A percentile compares a stretch with the other conserved stretches of the same genome.
Conservation (phyloP, 2,888 invertebrate species). For the Sialis lutaria region DNA sequence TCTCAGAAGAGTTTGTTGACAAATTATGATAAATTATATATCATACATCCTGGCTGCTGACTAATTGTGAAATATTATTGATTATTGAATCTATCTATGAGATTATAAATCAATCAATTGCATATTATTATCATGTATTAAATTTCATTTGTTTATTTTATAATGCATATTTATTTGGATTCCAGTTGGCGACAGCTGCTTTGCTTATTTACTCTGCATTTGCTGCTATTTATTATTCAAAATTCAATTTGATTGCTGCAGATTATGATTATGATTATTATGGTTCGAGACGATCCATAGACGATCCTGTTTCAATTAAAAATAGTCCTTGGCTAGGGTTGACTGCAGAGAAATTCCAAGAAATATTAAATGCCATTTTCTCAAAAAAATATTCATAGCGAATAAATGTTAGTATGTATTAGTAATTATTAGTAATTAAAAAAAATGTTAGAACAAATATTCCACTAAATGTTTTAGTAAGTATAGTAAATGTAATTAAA, state of each 20-base stretch:
- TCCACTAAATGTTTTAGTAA: neutral
- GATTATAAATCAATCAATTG: neutral
- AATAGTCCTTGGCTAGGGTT: slow-evolving; percentile 31
- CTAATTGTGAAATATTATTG: too few species aligned
- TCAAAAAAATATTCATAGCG: slow-evolving; percentile 25
- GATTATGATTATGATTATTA: slow-evolving; percentile 53
- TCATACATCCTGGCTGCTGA: too few species aligned
- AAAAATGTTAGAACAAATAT: neutral
- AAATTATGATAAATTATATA: too few species aligned
- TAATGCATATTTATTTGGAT: slow-evolving; percentile 13
- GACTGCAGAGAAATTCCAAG: slow-evolving; percentile 43
- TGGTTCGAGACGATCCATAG: slow-evolving; percentile 25
- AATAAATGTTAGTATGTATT: neutral
- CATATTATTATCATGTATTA: neutral
- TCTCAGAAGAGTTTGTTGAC: neutral
- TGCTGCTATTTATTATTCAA: slow-evolving; percentile 75
- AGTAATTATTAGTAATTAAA: neutral
- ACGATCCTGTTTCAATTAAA: slow-evolving; percentile 20
- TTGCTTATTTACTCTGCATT: slow-evolving; percentile 69
- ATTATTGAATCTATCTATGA: neutral
- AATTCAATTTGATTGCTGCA: slow-evolving; percentile 66
- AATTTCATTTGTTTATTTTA: neutral
- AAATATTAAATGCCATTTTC: slow-evolving; percentile 41
- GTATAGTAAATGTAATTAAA: neutral
- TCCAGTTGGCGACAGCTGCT: slow-evolving; percentile 63